A percentile compares a stretch with the other conserved stretches of the same genome.
phyloP scores from a whole-genome alignment of 2,797 vertebrate genomes.

The Acanthiza pusilla region DNA sequence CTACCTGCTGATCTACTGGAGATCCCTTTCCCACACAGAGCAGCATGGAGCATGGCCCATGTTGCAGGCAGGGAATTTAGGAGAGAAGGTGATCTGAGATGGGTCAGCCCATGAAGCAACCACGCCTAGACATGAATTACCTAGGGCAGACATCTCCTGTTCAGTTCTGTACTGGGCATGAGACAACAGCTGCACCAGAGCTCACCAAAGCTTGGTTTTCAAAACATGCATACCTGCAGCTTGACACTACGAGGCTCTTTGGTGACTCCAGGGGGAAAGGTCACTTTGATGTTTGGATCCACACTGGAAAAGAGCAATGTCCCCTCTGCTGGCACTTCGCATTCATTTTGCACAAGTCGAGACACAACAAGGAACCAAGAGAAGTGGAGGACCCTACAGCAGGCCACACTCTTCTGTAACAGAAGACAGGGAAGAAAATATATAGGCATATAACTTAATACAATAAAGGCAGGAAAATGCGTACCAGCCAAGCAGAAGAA shows the following conservation, averaged over 20 bases:
- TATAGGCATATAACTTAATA: background rate
- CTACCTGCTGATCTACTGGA: background rate
- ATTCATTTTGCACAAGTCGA: slow-evolving; percentile 82
- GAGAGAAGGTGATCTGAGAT: background rate
- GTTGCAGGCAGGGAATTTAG: background rate
- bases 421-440: background rate
- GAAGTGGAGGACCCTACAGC: slow-evolving; percentile 86
- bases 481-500: background rate
- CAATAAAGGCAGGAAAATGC: background rate
- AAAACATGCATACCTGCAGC: slow-evolving; percentile 81
- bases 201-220: background rate
- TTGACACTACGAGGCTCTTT: slow-evolving; percentile 78
- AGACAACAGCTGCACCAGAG: background rate
- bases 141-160: background rate
- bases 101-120: background rate
- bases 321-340: slow-evolving; percentile 81
- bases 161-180: background rate
- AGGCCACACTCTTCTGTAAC: slow-evolving; percentile 77
- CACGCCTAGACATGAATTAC: fast-evolving
- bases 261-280: slow-evolving; percentile 86
- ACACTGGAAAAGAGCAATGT: slow-evolving; percentile 84
- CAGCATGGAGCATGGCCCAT: background rate
- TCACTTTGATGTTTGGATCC: slow-evolving; percentile 86
- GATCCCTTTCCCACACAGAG: background rate
- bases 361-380: slow-evolving; percentile 94